Evolutionary conservation across 1,140 invertebrate genomes (phyloP).

Genomic region (Sycophila sp.): DNA sequence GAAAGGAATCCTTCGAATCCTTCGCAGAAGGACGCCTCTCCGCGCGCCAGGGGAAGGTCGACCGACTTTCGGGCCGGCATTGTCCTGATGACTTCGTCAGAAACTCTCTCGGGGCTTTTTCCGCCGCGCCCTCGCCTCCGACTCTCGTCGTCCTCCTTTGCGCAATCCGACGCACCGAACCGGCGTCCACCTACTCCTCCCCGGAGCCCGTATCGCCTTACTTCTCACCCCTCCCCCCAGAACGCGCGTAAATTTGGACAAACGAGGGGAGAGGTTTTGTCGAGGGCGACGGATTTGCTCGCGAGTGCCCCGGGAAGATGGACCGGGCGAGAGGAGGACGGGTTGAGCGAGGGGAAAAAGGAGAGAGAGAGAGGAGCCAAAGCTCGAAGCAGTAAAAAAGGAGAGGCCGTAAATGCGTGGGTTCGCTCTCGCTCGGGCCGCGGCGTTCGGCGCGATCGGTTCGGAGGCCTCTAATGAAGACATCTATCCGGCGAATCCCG

Average conservation of each 20-base stretch:
- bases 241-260: too few relatives aligned
- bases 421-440: slow-evolving; percentile 40
- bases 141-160: neutral
- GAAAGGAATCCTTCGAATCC: slow-evolving; percentile 10
- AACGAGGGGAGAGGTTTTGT: too few relatives aligned
- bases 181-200: too few relatives aligned
- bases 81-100: slow-evolving; percentile 8
- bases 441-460: slow-evolving; percentile 39
- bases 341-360: neutral
- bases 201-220: too few relatives aligned
- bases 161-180: neutral
- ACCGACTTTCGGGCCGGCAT: slow-evolving; percentile 8
- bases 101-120: neutral
- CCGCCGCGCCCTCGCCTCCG: neutral
- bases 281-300: neutral
- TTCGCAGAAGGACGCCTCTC: slow-evolving; percentile 29
- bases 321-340: neutral
- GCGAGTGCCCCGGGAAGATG: neutral
- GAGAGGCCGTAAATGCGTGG: slow-evolving; percentile 11
- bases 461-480: slow-evolving; percentile 53
- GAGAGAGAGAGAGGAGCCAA: neutral
- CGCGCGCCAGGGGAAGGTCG: neutral
- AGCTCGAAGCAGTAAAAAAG: slow-evolving; percentile 20
- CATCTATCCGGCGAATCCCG: slow-evolving; percentile 45
- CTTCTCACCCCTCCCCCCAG: too few relatives aligned